Evolutionary conservation across 2,113 vertebrate genomes (phyloP).

Genomic region (Opisthocomus hoazin): DNA sequence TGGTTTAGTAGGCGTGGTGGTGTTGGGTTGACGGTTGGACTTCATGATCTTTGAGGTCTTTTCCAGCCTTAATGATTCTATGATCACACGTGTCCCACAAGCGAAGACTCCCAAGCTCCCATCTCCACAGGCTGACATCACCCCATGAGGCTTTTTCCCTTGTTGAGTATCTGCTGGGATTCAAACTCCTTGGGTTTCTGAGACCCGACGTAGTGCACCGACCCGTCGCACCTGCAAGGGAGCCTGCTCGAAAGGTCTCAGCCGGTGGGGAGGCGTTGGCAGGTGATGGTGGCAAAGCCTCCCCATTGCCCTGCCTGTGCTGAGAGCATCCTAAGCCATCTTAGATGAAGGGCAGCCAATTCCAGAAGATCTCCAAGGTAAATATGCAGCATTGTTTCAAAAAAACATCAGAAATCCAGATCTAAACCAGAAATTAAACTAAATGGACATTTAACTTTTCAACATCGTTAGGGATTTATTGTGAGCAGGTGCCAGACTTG

Average conservation of each 20-base stretch:
- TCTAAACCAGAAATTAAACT: neutral
- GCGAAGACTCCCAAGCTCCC: neutral
- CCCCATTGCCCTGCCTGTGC: neutral
- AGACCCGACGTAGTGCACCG: neutral
- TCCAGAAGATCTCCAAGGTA: neutral
- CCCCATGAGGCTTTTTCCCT: neutral
- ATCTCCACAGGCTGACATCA: neutral
- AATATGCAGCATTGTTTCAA: neutral
- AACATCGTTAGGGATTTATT: neutral
- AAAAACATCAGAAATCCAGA: neutral
- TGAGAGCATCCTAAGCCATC: neutral
- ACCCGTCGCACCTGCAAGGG: neutral
- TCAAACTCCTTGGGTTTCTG: neutral
- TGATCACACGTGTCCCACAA: neutral
- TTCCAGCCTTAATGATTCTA: too few species aligned
- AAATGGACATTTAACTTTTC: neutral
- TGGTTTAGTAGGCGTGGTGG: too few species aligned
- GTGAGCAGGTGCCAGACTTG: conserved; percentile 26
- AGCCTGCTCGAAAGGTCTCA: neutral
- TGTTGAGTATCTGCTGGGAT: neutral
- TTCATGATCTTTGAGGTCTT: too few species aligned
- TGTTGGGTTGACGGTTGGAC: too few species aligned
- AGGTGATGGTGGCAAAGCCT: neutral
- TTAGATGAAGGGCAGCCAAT: neutral
- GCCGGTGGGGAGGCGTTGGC: neutral